These are phyloP conservation scores for Ichneumon xanthorius DNA, from an alignment of 2,888 invertebrate genomes.

Conservation along the genomic window DNA sequence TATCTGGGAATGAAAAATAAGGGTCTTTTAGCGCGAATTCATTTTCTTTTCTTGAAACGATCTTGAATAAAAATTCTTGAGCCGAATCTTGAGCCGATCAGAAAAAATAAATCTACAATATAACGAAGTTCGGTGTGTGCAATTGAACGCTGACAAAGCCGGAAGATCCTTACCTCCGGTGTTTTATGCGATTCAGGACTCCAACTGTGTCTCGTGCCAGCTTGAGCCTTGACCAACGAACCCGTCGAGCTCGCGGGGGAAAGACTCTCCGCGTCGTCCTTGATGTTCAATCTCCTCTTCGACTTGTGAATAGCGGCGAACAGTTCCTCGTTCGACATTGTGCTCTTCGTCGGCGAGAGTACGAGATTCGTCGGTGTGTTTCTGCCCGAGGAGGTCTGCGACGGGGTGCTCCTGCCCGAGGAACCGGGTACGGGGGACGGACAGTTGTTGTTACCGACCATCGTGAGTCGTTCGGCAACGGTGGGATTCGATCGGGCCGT, in stretches of 20 bases:
- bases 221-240: conserved; percentile 85
- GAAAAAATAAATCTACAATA: not conserved
- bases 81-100: not conserved
- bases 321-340: conserved; percentile 92
- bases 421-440: conserved; percentile 70
- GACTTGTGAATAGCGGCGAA: conserved; percentile 92
- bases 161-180: conserved; percentile 73
- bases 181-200: conserved; percentile 85
- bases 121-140: not conserved
- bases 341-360: conserved; percentile 89
- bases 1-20: conserved; percentile 73
- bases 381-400: conserved; percentile 75
- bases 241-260: conserved; percentile 81
- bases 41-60: not conserved
- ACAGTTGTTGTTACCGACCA: conserved; percentile 69
- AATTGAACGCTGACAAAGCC: not conserved
- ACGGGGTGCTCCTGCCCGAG: conserved; percentile 66
- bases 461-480: conserved; percentile 78
- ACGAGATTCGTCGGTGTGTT: conserved; percentile 78
- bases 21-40: not conserved
- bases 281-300: conserved; percentile 90
- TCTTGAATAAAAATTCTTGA: not conserved
- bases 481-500: conserved; percentile 75
- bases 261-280: conserved; percentile 85
- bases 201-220: conserved; percentile 88